Conservation (phyloP, 2,113 vertebrate genomes). For the Chamaetylas fuelleborni region DNA sequence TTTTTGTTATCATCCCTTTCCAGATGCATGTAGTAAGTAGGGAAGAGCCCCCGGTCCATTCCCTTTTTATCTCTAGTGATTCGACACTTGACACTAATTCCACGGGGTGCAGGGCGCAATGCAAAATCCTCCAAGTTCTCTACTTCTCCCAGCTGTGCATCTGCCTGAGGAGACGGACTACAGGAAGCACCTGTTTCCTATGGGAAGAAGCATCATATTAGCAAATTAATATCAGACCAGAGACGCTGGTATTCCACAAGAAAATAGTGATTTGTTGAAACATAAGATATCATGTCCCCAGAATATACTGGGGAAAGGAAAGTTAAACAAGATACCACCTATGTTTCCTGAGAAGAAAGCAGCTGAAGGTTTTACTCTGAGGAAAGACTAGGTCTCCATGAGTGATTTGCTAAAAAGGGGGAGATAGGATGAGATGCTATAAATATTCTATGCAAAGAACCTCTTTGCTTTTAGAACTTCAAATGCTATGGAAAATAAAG, state of each 20-base stretch:
- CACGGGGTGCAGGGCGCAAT: conserved; percentile 85
- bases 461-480: not conserved
- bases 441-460: not conserved
- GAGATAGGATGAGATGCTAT: not conserved
- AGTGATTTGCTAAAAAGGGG: not conserved
- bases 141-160: conserved; percentile 77
- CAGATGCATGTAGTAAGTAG: conserved; percentile 96
- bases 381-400: not conserved
- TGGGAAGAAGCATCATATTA: not conserved
- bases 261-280: not conserved
- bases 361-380: not conserved
- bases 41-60: conserved; percentile 93
- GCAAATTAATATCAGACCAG: not conserved
- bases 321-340: not conserved
- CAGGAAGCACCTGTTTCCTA: conserved; percentile 78
- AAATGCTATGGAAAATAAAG: not conserved
- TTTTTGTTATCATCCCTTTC: conserved; percentile 91
- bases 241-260: not conserved
- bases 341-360: not conserved
- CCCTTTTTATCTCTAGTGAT: conserved; percentile 95
- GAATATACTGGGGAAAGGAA: not conserved
- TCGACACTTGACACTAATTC: conserved; percentile 85
- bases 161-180: conserved; percentile 69
- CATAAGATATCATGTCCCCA: not conserved
- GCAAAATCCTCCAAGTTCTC: conserved; percentile 90